Percentiles rank a stretch among this genome's conserved stretches.
phyloP scores from a whole-genome alignment of 1,140 invertebrate species.

The Drosophila nebulosa region DNA sequence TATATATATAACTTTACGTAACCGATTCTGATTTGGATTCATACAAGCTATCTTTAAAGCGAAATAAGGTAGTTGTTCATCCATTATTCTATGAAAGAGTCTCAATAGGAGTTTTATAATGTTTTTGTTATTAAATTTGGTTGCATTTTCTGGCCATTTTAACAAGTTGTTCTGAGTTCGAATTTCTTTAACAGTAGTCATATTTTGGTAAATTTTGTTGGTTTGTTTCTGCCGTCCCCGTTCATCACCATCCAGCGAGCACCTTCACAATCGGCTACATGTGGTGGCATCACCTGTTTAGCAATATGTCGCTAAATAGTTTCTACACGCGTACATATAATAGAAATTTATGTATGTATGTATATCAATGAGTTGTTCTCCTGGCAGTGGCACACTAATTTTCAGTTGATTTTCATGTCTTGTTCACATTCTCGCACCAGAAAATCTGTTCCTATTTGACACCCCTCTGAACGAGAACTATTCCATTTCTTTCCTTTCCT shows the following conservation, averaged over 20 bases:
- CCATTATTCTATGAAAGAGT: too few species aligned
- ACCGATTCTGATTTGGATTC: too few species aligned
- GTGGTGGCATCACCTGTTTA: constrained; percentile 69
- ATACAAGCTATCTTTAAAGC: too few species aligned
- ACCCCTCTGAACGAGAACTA: constrained; percentile 14
- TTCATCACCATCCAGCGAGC: constrained; percentile 16
- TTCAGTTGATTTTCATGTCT: constrained; percentile 38
- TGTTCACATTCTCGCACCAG: constrained; percentile 35
- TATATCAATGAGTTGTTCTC: constrained; percentile 25
- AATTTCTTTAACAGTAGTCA: not conserved
- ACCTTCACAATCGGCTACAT: constrained; percentile 19
- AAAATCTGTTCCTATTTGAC: not conserved
- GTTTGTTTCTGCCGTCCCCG: constrained; percentile 17
- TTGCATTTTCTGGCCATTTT: not conserved
- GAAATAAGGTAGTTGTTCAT: too few species aligned
- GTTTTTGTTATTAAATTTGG: too few species aligned
- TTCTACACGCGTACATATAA: constrained; percentile 37
- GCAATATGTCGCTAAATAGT: constrained; percentile 75
- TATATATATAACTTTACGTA: too few species aligned
- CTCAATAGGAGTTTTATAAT: too few species aligned
- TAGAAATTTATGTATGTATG: constrained; percentile 19
- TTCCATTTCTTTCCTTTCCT: constrained; percentile 27
- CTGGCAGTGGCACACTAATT: constrained; percentile 69
- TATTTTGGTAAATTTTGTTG: constrained; percentile 15
- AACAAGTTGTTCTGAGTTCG: not conserved